A percentile compares a stretch with the other conserved stretches of the same genome.
Evolutionary conservation across 2,113 vertebrate species (phyloP).

Genomic region (Periophthalmus modestus): DNA sequence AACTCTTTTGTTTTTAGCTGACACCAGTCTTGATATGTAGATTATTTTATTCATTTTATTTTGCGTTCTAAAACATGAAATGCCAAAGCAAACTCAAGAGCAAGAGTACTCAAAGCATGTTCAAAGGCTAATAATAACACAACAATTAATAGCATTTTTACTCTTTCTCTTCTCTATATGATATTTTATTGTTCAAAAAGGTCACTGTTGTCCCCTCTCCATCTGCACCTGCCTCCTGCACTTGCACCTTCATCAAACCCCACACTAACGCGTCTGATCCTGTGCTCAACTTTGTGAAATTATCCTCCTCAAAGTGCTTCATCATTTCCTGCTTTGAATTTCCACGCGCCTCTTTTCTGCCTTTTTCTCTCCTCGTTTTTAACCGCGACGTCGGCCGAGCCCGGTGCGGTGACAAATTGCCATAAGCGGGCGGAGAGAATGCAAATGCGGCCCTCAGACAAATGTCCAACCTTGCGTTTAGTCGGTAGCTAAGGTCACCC

Average conservation of each 20-base stretch:
- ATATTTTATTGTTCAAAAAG: too few relatives aligned
- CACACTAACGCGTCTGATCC: not conserved
- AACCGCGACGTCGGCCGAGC: constrained; percentile 48
- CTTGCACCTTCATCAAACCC: constrained; percentile 37
- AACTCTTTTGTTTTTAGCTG: too few relatives aligned
- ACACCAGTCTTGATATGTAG: too few relatives aligned
- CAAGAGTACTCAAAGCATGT: too few relatives aligned
- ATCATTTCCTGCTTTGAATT: constrained; percentile 58
- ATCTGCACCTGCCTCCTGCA: constrained; percentile 34
- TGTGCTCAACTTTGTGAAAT: constrained; percentile 33
- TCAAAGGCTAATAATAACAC: too few relatives aligned
- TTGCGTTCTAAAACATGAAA: too few relatives aligned
- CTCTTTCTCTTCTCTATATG: too few relatives aligned
- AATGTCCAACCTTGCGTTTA: constrained; percentile 80
- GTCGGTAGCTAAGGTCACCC: constrained; percentile 77
- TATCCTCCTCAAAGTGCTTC: constrained; percentile 60
- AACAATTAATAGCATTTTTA: too few relatives aligned
- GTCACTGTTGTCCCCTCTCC: constrained; percentile 3
- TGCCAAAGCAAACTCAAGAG: too few relatives aligned
- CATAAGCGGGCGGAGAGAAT: constrained; percentile 69
- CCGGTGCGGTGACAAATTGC: constrained; percentile 69
- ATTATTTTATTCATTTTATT: too few relatives aligned
- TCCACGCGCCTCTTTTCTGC: constrained; percentile 18
- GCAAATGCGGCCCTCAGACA: constrained; percentile 74
- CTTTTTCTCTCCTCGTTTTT: not conserved